Percentiles rank a stretch among this genome's conserved stretches.
These are phyloP conservation scores for Sebastes goodei DNA, from an alignment of 2,797 vertebrate genomes.

Conservation along the genomic window DNA sequence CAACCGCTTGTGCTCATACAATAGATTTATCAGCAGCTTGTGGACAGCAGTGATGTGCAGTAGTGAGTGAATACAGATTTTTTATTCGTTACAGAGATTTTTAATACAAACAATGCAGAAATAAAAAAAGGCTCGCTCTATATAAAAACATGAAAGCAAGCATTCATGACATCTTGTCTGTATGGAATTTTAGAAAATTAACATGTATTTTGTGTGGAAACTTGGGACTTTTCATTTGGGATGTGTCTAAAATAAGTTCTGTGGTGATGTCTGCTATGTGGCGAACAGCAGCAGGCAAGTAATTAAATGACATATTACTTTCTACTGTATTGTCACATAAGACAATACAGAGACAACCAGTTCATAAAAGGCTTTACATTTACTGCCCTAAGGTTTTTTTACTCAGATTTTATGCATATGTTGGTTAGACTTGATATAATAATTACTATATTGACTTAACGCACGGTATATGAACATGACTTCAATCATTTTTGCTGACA, in stretches of 20 bases:
- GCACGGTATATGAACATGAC: background rate
- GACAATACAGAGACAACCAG: too few relatives aligned
- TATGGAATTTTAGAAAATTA: background rate
- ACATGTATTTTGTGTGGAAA: background rate
- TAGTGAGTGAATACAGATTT: background rate
- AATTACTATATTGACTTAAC: background rate
- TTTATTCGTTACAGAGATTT: background rate
- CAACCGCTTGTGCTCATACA: background rate
- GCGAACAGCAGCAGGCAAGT: too few relatives aligned
- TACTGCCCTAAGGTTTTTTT: background rate
- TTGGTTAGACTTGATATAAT: background rate
- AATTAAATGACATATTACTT: background rate
- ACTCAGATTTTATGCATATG: background rate
- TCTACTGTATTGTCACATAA: background rate
- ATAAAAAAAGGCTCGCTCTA: background rate
- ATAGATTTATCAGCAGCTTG: background rate
- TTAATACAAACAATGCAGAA: background rate
- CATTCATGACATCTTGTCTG: background rate
- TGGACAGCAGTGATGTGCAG: background rate
- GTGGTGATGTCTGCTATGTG: too few relatives aligned
- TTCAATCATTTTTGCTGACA: background rate
- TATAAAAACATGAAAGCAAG: background rate
- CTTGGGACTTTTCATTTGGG: background rate
- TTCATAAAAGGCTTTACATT: too few relatives aligned
- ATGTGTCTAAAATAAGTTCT: too few relatives aligned